Percentiles rank a stretch among this genome's conserved stretches.
Evolutionary conservation across 2,113 vertebrate species (phyloP).

Genomic region (Heliornis fulica): DNA sequence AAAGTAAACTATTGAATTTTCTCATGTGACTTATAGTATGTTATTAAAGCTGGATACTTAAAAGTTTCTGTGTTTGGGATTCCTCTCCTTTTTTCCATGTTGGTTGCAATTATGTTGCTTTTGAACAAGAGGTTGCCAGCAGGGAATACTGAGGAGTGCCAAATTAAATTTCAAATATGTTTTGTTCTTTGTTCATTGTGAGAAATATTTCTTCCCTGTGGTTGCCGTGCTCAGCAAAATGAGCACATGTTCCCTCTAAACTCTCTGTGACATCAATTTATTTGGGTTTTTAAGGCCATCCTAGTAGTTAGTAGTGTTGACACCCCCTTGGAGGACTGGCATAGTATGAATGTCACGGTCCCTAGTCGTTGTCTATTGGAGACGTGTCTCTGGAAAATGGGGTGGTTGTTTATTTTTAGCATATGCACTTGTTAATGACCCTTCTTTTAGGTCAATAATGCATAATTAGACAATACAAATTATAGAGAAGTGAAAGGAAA

Average conservation of each 20-base stretch:
- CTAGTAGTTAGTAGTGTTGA: background rate
- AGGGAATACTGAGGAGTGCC: slow-evolving; percentile 2
- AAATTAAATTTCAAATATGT: slow-evolving; percentile 51
- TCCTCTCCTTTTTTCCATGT: background rate
- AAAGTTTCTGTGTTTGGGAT: background rate
- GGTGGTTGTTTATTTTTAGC: background rate
- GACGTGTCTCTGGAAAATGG: background rate
- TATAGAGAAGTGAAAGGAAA: background rate
- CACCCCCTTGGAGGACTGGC: background rate
- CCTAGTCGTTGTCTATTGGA: background rate
- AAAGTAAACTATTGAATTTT: background rate
- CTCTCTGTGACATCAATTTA: background rate
- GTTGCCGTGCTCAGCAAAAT: background rate
- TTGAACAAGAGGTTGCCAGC: slow-evolving; percentile 1
- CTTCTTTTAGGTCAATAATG: background rate
- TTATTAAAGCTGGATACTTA: background rate
- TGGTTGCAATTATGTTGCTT: slow-evolving; percentile 24
- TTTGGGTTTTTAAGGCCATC: background rate
- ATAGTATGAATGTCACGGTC: background rate
- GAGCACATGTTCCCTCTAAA: background rate
- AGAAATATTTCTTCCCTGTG: slow-evolving; percentile 7
- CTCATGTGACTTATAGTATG: background rate
- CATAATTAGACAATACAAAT: background rate
- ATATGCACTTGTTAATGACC: background rate
- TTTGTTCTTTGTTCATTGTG: slow-evolving; percentile 10